Evolutionary conservation across 2,888 invertebrate genomes (phyloP).

Genomic region (Caprella mutica): DNA sequence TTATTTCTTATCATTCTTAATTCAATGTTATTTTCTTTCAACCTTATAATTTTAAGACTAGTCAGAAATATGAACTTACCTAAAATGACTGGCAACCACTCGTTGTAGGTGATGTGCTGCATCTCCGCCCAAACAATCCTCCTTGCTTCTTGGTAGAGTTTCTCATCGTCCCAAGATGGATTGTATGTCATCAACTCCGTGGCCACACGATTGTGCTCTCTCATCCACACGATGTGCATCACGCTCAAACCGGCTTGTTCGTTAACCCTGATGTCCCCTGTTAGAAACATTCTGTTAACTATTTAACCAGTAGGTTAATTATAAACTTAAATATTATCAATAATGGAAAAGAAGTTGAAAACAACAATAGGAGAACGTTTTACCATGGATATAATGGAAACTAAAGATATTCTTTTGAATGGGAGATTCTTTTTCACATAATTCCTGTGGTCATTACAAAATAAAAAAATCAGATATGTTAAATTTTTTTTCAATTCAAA

Average conservation of each 20-base stretch:
- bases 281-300: too few species aligned
- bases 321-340: too few species aligned
- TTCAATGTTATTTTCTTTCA: background rate
- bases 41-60: too few species aligned
- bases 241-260: constrained; percentile 44
- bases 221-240: constrained; percentile 45
- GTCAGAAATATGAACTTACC: constrained; percentile 38
- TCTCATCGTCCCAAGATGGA: constrained; percentile 46
- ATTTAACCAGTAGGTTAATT: too few species aligned
- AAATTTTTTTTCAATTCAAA: too few species aligned
- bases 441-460: too few species aligned
- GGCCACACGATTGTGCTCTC: constrained; percentile 47
- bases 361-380: too few species aligned
- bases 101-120: constrained; percentile 46
- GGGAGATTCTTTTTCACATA: too few species aligned
- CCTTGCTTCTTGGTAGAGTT: constrained; percentile 44
- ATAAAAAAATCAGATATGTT: too few species aligned
- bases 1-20: background rate
- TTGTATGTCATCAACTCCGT: constrained; percentile 40
- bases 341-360: too few species aligned
- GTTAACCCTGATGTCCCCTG: constrained; percentile 43
- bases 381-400: too few species aligned
- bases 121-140: constrained; percentile 45
- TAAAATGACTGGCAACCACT: constrained; percentile 43
- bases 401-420: too few species aligned